Evolutionary conservation across 2,888 invertebrate genomes (phyloP), one percentile per base, ranked within the genome.

Genomic region (Cosmorhoe ocellata): DNA sequence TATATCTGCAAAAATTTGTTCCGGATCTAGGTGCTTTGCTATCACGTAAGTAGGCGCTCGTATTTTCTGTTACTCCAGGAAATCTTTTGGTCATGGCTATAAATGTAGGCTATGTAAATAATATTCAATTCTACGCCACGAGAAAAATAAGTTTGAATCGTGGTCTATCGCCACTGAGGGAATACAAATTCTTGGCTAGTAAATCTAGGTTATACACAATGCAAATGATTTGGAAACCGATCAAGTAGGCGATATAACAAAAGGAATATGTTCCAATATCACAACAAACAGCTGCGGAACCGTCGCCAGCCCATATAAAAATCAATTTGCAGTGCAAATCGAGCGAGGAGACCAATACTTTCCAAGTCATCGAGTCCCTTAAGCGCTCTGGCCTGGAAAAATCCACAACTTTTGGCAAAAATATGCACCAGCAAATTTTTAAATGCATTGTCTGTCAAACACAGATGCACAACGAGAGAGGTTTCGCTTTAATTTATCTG

Each of bases 281-380:
- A 45, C 45, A 51, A 49, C 55, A 57, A 73, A 76, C 69, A 64
- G 56, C 59, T 32, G 58, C 52, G 51, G 61, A 61, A 56, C 65
- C 65, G 63, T 64, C 62, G 63, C 61, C 55, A 60, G 68, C 66
- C 74, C 67, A 74, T 74, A 84, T 81, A 84, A 85, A 87, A 87
- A 88, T 88, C 88, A 88, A 87, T 87, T 89, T 84, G 66, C 81
- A 78, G 79, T 83, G 84, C 74, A 86, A 89, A 88, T 87, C 85
- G 87, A 86, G 84, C 86, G 85, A 70, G 69, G 69, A 77, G 71
- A 76, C 84, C 85, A 75, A 85, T 84, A 78, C 74, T 84, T 89
- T 89, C 89, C 89, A 81, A 81, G 81, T 83, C 85, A 88, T 79
- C 83, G 81, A 63, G 44, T 80, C 79, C 69, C 72, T 79, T 75